These are phyloP conservation scores for Sceliomorpha sp. DNA, from an alignment of 2,888 invertebrate species.

Conservation along the genomic window DNA sequence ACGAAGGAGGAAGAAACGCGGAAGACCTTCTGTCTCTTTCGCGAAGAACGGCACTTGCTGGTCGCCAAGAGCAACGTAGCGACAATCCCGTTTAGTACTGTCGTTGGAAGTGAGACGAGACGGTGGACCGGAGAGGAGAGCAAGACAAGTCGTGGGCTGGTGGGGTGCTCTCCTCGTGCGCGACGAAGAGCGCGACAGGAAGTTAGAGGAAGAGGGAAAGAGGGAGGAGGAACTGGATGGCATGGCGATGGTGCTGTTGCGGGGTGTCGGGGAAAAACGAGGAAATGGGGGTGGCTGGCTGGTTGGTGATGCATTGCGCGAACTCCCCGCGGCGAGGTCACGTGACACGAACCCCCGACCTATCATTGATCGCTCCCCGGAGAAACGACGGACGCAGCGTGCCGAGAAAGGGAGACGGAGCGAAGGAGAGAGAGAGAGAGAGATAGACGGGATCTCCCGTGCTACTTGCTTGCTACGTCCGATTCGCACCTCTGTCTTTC, in stretches of 20 bases:
- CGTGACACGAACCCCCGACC: slow-evolving; percentile 77
- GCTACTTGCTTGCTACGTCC: slow-evolving; percentile 41
- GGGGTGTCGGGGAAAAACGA: slow-evolving; percentile 66
- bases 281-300: slow-evolving; percentile 66
- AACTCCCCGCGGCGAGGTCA: slow-evolving; percentile 77
- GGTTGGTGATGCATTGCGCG: slow-evolving; percentile 79
- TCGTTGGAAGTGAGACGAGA: slow-evolving; percentile 61
- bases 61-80: slow-evolving; percentile 69
- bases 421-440: slow-evolving; percentile 11
- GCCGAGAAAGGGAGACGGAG: slow-evolving; percentile 37
- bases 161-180: slow-evolving; percentile 44
- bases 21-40: slow-evolving; percentile 14
- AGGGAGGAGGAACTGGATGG: slow-evolving; percentile 65
- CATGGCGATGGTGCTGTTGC: slow-evolving; percentile 69
- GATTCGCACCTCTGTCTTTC: slow-evolving; percentile 54
- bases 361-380: slow-evolving; percentile 79
- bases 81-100: slow-evolving; percentile 74
- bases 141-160: slow-evolving; percentile 39
- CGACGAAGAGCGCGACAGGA: slow-evolving; percentile 36
- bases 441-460: slow-evolving; percentile 23
- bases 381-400: slow-evolving; percentile 75
- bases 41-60: slow-evolving; percentile 70
- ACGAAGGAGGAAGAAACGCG: slow-evolving; percentile 9
- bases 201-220: slow-evolving; percentile 56
- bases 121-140: too few relatives aligned